These are phyloP conservation scores for Vespertilio murinus DNA, from an alignment of 2,797 vertebrate species.

Conservation along the genomic window DNA sequence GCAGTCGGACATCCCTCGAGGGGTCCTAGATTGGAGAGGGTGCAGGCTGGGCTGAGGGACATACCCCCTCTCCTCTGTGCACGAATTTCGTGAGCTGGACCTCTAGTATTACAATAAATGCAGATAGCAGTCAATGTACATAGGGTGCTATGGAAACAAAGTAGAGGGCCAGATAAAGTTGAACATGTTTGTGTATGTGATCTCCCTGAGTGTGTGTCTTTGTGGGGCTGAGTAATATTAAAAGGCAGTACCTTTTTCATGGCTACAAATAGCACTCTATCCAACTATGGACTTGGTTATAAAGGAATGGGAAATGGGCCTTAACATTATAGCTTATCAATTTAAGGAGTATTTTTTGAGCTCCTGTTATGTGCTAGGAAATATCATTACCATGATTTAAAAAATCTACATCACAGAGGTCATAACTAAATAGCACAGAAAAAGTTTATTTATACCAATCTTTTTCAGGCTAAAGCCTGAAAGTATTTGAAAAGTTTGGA, in stretches of 20 bases:
- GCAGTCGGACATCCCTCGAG: too few relatives aligned
- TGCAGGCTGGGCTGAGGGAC: too few relatives aligned
- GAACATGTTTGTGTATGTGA: background rate
- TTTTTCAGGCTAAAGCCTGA: background rate
- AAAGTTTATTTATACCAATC: background rate
- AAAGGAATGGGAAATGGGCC: slow-evolving; percentile 3
- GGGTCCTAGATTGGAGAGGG: too few relatives aligned
- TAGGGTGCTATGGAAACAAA: slow-evolving; percentile 3
- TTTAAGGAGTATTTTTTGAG: slow-evolving; percentile 20
- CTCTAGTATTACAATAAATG: background rate
- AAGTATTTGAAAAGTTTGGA: background rate
- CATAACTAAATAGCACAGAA: slow-evolving; percentile 13
- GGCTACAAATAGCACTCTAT: background rate
- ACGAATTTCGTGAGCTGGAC: too few relatives aligned
- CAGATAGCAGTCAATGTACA: background rate
- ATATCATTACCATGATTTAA: background rate
- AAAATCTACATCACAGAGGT: background rate
- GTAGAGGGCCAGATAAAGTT: background rate
- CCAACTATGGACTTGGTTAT: background rate
- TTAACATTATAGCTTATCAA: background rate
- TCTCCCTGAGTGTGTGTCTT: background rate
- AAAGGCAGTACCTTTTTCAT: slow-evolving; percentile 38
- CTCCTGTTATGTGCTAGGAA: background rate
- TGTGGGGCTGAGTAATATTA: background rate
- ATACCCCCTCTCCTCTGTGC: too few relatives aligned